Conservation (phyloP, 1,140 invertebrate genomes). For the Radopholus similis region DNA sequence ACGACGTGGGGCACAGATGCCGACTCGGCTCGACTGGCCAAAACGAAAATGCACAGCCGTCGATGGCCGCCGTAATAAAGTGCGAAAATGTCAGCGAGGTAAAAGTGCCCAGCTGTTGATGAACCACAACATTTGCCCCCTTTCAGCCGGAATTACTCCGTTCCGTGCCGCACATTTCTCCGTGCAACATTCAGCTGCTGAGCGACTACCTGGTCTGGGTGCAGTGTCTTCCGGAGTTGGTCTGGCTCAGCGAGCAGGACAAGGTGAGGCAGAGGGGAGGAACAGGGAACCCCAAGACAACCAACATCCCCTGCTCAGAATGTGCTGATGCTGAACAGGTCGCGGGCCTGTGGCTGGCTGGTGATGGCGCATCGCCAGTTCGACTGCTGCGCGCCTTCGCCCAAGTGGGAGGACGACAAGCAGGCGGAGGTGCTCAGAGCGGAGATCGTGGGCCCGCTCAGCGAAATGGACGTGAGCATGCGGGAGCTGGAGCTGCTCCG, state of each 20-base stretch:
- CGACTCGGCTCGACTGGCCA: not conserved
- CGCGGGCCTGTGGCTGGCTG: slow-evolving; percentile 3
- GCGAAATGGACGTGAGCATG: not conserved
- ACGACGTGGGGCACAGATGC: not conserved
- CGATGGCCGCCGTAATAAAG: not conserved
- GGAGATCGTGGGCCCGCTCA: slow-evolving; percentile 8
- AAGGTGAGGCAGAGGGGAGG: not conserved
- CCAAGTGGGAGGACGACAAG: not conserved
- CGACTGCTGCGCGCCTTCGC: too few relatives aligned
- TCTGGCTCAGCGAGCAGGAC: slow-evolving; percentile 7
- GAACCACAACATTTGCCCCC: not conserved
- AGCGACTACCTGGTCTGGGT: slow-evolving; percentile 18
- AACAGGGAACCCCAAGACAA: not conserved
- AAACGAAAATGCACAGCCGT: not conserved
- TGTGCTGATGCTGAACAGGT: not conserved
- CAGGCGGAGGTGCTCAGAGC: not conserved
- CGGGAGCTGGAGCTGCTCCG: not conserved
- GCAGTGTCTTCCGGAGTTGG: slow-evolving; percentile 1
- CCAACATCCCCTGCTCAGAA: not conserved
- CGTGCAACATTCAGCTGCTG: not conserved
- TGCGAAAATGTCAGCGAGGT: not conserved
- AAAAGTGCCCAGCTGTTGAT: not conserved
- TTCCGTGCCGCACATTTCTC: not conserved
- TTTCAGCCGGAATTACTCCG: not conserved
- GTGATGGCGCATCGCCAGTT: slow-evolving; percentile 4